These are phyloP conservation scores for Chydorus sphaericus DNA, from an alignment of 2,888 invertebrate genomes.

Conservation along the genomic window DNA sequence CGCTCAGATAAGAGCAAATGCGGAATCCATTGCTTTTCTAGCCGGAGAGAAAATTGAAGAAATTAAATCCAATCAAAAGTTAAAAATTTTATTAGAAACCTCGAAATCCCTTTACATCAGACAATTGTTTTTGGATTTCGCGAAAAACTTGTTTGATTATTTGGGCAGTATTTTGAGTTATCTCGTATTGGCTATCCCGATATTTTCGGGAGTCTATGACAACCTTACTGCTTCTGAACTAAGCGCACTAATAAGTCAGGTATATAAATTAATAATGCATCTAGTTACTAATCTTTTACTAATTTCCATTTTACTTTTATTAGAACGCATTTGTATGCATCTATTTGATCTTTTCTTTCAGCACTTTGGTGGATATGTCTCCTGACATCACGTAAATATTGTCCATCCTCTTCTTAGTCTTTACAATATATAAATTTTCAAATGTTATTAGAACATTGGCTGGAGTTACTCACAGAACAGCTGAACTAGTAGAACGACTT, in stretches of 20 bases:
- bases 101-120: conserved; percentile 30
- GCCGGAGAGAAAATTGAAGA: conserved; percentile 32
- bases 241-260: conserved; percentile 36
- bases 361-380: conserved; percentile 36
- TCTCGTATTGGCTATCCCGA: conserved; percentile 37
- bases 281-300: too few species aligned
- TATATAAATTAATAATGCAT: conserved; percentile 23
- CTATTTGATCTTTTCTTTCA: conserved; percentile 40
- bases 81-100: conserved; percentile 29
- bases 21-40: conserved; percentile 38
- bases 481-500: conserved; percentile 24
- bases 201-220: conserved; percentile 37
- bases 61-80: conserved; percentile 22
- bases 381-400: conserved; percentile 17
- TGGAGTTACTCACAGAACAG: conserved; percentile 34
- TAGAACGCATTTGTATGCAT: conserved; percentile 40
- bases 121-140: conserved; percentile 28
- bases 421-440: too few species aligned
- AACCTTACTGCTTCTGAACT: conserved; percentile 31
- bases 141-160: conserved; percentile 33
- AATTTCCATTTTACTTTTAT: not conserved
- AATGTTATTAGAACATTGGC: conserved; percentile 28
- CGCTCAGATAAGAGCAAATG: conserved; percentile 34
- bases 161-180: conserved; percentile 40
- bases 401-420: too few species aligned